Evolutionary conservation across 2,888 invertebrate genomes (phyloP), one percentile per base, ranked within the genome.

Genomic region (Hedya salicella): DNA sequence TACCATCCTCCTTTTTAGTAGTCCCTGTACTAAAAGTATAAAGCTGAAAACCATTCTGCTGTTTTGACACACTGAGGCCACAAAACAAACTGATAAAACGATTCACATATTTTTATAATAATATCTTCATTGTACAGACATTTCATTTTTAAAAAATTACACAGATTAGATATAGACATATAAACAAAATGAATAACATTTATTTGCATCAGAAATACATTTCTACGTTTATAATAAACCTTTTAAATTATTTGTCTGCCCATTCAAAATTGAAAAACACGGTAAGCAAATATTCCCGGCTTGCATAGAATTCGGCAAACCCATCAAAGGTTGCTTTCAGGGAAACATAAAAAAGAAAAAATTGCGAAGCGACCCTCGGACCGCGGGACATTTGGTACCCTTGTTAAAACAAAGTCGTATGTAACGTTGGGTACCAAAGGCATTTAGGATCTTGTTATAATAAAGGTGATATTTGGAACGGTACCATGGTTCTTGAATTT

Each of bases 321-420:
- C 75, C 68, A 71, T 73, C 70, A 76, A 77, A 77, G 75, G 74
- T 75, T 73, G 73, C 74, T 76, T 82, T 82, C 78, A 76, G 75
- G 70, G 70, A 70, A 62, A 69, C 65, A 73, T 67, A 80, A 83
- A 83, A 25, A 80, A 79, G 68, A 71, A 71, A 76, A 73, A 73
- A 77, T 73, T 71, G 71, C 71, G 73, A 73, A 76, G 70, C 73
- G 75, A 70, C 66, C 73, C 70, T 59, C 52, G 42, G 65, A 63
- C 59, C 48, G 39, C 59, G 59, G 59, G 59, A 60, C 57, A 49
- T 39, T 36, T 39, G 13, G 21, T 30, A 13, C 36, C 6, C 5
- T 19, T 54, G 11, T 11, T 16, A 8, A 13, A 8, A 32, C 8
- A 46, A 46, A 13, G 44, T 17, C 16, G n/a, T 44, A 46, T 17